phyloP scores from a whole-genome alignment of 92 coral and sea anemone genomes.

The Epizoanthus illoricatus region DNA sequence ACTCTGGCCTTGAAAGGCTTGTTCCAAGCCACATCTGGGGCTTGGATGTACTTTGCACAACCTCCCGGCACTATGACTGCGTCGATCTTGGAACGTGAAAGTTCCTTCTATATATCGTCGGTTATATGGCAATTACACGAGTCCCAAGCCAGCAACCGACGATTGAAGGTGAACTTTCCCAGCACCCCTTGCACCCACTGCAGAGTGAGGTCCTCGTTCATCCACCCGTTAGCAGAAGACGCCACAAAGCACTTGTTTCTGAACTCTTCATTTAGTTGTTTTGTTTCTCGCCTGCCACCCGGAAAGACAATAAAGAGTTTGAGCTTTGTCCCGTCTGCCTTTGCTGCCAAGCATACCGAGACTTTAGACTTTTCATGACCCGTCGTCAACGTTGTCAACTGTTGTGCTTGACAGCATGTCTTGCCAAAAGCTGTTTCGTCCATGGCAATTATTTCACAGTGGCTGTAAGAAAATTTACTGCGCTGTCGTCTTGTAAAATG shows the following conservation, averaged over 20 bases:
- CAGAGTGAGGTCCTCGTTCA: conserved; percentile 45
- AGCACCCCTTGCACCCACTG: conserved; percentile 49
- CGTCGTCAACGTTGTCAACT: conserved; percentile 54
- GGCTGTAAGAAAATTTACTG: conserved; percentile 43
- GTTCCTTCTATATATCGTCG: conserved; percentile 43
- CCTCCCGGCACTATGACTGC: conserved; percentile 47
- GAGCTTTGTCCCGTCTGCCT: conserved; percentile 43
- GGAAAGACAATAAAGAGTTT: conserved; percentile 45
- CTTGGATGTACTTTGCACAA: conserved; percentile 53
- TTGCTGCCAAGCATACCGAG: conserved; percentile 41
- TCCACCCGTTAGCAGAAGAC: conserved; percentile 39
- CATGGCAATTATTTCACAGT: conserved; percentile 52
- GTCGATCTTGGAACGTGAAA: conserved; percentile 45
- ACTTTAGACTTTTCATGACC: conserved; percentile 49
- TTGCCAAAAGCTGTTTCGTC: conserved; percentile 56
- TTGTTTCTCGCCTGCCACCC: conserved; percentile 49
- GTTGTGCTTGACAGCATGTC: conserved; percentile 57
- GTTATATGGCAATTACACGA: conserved; percentile 53
- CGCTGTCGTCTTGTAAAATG: conserved; percentile 56
- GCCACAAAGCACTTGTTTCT: conserved; percentile 45
- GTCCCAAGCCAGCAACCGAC: conserved; percentile 44
- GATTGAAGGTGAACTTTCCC: conserved; percentile 46
- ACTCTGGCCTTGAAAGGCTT: conserved; percentile 10
- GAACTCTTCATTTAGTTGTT: conserved; percentile 47
- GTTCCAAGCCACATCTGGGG: conserved; percentile 1